Evolutionary conservation across 2,888 invertebrate genomes (phyloP).

Genomic region (Athetis lepigone): DNA sequence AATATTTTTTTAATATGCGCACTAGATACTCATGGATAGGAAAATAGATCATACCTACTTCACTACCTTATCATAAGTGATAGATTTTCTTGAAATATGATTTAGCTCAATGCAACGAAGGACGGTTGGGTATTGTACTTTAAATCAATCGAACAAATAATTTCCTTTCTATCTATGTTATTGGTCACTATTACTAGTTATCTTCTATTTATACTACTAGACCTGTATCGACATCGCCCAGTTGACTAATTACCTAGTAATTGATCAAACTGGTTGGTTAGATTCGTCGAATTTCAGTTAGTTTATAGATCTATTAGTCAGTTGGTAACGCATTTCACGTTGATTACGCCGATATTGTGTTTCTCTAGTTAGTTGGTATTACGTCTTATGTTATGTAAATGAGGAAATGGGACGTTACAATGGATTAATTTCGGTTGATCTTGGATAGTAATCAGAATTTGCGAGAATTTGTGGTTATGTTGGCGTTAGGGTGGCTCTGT

Average conservation of each 20-base stretch:
- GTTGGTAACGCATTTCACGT: conserved; percentile 26
- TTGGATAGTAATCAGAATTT: neutral
- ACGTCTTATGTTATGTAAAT: conserved; percentile 54
- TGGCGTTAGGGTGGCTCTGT: no score
- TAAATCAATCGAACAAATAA: no score
- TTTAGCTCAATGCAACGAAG: no score
- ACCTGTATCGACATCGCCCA: neutral
- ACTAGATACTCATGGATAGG: no score
- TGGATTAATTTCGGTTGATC: conserved; percentile 35
- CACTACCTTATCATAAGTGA: no score
- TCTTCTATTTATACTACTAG: neutral
- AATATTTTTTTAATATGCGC: no score
- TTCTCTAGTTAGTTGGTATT: conserved; percentile 37
- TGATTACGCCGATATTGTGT: conserved; percentile 50
- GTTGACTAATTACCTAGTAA: conserved; percentile 26
- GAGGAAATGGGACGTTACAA: conserved; percentile 2
- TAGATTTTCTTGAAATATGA: no score
- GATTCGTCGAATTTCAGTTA: conserved; percentile 17
- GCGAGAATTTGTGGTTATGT: neutral
- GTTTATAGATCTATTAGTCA: conserved; percentile 29
- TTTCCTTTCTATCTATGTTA: no score
- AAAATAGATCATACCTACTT: no score
- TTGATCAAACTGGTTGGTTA: conserved; percentile 11
- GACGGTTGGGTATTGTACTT: no score
- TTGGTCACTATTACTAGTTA: no score